Base-by-base conservation (phyloP, 2,888 invertebrate genomes). In the Idaea dimidiata region DNA sequence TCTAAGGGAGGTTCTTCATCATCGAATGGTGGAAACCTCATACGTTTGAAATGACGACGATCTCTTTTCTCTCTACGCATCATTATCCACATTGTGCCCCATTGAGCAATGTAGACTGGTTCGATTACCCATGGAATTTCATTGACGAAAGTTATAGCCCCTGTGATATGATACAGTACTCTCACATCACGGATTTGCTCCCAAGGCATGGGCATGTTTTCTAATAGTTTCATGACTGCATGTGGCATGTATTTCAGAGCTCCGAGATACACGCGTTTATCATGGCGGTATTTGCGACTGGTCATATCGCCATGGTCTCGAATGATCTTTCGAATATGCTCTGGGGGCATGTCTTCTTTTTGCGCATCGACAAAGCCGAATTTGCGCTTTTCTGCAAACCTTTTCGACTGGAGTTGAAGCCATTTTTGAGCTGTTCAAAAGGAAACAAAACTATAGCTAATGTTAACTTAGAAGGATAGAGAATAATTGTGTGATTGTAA, bases 61-160 rank as follows among this genome's bases (percentile, higher is more conserved):
- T 99, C 99, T 69, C 99, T 94, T 87, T 99, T 99, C 83, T 99
- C 99, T 74, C 99, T 94, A 73, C 99, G 94, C 99, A 99, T 99
- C 99, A 99, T 99, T 74, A 99, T 99, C 99, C 99, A 99, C 99
- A 99, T 99, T 0, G 99, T 98, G 57, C 99, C 99, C 99, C 99
- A 99, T 83, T 99, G 99, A 0, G 99, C 99, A 72, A 99, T 99
- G 84, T 99, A 99, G 6, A 99, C 97, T 0, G 99, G 99, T 82
- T 99, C 99, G 75, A 99, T 97, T 3, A 99, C 99, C 98, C 99
- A 99, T 1, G 99, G 99, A 78, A 99, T 99, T 93, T 99, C 99
- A 92, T 99, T 99, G 4, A 99, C 99, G 90, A 99, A 99, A 7
- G 99, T 99, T 67, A 99, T 99, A 16, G 99, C 99, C 59, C 99